A percentile compares a stretch with the other conserved stretches of the same genome.
These are phyloP conservation scores for Hiodon alosoides DNA, from an alignment of 2,113 vertebrate species.

Conservation along the genomic window DNA sequence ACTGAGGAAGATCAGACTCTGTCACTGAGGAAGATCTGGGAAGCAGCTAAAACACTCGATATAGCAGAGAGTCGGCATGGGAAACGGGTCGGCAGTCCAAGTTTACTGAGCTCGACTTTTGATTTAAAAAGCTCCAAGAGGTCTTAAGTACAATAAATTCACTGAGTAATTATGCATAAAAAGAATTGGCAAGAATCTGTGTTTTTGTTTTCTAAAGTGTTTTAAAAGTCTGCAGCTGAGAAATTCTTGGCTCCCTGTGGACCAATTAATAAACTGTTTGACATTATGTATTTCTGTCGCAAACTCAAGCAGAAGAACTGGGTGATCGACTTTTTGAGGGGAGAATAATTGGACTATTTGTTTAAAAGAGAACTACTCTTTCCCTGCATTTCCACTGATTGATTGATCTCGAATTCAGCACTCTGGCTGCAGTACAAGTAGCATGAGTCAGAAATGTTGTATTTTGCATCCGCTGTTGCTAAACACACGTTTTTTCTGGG, in stretches of 20 bases:
- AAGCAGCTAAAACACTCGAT: not conserved
- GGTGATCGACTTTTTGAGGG: slow-evolving; percentile 39
- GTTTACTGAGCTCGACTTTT: no score
- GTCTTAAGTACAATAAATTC: no score
- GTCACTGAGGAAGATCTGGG: not conserved
- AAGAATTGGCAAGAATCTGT: slow-evolving; percentile 8
- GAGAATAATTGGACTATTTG: slow-evolving; percentile 41
- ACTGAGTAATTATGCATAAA: slow-evolving; percentile 9
- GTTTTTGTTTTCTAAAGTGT: slow-evolving; percentile 11
- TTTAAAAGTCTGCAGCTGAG: not conserved
- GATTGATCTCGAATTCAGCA: slow-evolving; percentile 25
- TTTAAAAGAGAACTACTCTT: slow-evolving; percentile 41
- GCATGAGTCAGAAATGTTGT: slow-evolving; percentile 21
- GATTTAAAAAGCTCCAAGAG: no score
- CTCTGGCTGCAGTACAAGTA: not conserved
- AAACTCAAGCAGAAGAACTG: slow-evolving; percentile 20
- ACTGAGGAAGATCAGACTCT: not conserved
- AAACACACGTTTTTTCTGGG: slow-evolving; percentile 2
- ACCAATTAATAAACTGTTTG: slow-evolving; percentile 30
- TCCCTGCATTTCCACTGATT: slow-evolving; percentile 20
- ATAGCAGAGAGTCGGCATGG: not conserved
- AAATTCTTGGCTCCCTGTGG: slow-evolving; percentile 9
- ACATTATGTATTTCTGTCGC: slow-evolving; percentile 28
- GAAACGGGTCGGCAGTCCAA: not conserved
- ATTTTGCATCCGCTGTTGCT: not conserved